A percentile compares a stretch with the other conserved stretches of the same genome.
Evolutionary conservation across 2,888 invertebrate species (phyloP).

Genomic region (Acrocyrtus sp.): DNA sequence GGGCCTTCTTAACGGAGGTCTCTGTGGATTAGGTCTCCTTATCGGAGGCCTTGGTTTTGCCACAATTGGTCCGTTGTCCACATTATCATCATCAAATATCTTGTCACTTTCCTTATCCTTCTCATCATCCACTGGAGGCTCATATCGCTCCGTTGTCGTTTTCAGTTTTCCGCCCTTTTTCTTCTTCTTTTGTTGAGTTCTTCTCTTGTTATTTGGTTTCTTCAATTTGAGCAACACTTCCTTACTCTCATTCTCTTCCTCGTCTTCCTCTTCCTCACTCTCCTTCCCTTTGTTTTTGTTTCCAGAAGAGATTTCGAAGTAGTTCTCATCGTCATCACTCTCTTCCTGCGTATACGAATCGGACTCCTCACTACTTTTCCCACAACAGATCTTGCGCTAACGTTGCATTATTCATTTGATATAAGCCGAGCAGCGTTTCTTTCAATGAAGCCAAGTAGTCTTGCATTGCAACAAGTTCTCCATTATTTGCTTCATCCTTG

Average conservation of each 20-base stretch:
- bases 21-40: not conserved
- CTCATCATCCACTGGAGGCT: slow-evolving; percentile 7
- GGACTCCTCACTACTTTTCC: slow-evolving; percentile 20
- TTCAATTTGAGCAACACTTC: slow-evolving; percentile 22
- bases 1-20: too few relatives aligned
- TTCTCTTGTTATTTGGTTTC: not conserved
- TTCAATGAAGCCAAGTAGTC: slow-evolving; percentile 37
- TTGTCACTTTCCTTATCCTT: slow-evolving; percentile 12
- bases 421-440: slow-evolving; percentile 41
- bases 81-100: slow-evolving; percentile 37
- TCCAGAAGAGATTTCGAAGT: slow-evolving; percentile 5
- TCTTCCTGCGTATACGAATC: not conserved
- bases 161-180: slow-evolving; percentile 6
- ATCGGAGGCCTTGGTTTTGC: not conserved
- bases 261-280: slow-evolving; percentile 4
- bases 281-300: not conserved
- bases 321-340: slow-evolving; percentile 16
- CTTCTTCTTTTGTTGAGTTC: slow-evolving; percentile 15
- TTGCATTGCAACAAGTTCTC: slow-evolving; percentile 13
- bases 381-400: slow-evolving; percentile 18
- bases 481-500: not conserved
- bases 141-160: slow-evolving; percentile 8
- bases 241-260: slow-evolving; percentile 3
- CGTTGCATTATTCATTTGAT: slow-evolving; percentile 49
- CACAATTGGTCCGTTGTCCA: slow-evolving; percentile 16